Base-by-base conservation (phyloP, 2,888 invertebrate genomes). In the Eupithecia vulgata region DNA sequence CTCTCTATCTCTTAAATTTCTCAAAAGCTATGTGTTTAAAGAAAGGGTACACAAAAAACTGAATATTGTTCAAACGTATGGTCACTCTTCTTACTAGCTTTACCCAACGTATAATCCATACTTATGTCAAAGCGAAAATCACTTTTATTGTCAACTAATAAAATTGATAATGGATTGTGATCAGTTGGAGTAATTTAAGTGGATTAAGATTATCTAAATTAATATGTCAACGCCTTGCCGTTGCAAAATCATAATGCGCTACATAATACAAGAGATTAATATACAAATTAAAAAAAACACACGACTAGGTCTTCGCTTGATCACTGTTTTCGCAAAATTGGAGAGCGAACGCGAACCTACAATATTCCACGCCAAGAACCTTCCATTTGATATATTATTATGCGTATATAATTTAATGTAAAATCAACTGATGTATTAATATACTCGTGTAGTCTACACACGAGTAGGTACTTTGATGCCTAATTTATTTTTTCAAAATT, bases 181-280 rank as follows among this genome's bases (percentile, higher is more conserved):
- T 61, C 68, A 12, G 15, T 52, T 67, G 69, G 48, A 73, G 66
- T 67, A 57, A 40, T 75, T 71, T 76, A 70, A 70, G 52, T 64
- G 67, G 76, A 82, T 81, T 83, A 84, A 84, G 81, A 85, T 86
- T 85, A 87, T 86, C 84, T 82, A 86, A 88, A 90, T 90, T 89
- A 90, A 84, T 85, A 87, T 87, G 88, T 90, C 88, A 87, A 89
- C 86, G 82, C 64, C 70, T 78, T 34, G 61, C 13, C 61, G 34
- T 61, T 61, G 17, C 34, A 25, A 61, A 61, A 61, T 61, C 61
- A 34, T 61, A 34, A 61, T 17, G 34, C 34, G 61, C 1, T 4
- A n/a, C 30, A 30, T 59, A 21, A 25, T 21, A 17, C 48, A 37
- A 37, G 37, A 48, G 48, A 48, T 17, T 17, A 17, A n/a, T n/a